These are phyloP conservation scores for Trichechus manatus DNA, from an alignment of 2,113 vertebrate species.

Conservation along the genomic window DNA sequence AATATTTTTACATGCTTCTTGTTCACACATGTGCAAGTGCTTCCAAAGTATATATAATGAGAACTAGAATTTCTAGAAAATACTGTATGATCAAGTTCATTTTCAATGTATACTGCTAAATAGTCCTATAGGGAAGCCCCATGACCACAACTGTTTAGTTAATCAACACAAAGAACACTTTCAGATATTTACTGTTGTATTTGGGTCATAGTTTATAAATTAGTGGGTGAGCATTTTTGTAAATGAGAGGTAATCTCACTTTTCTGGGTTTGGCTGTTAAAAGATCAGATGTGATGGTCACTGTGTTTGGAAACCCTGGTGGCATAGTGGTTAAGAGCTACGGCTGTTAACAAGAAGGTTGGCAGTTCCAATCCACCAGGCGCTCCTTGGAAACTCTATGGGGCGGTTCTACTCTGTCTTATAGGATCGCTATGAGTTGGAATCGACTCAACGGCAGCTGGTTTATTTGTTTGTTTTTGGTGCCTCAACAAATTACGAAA, in stretches of 20 bases:
- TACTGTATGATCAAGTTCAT: background rate
- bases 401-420: no score
- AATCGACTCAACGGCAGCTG: no score
- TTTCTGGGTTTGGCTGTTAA: background rate
- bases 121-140: background rate
- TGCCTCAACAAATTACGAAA: background rate
- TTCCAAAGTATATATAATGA: background rate
- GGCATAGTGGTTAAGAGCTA: no score
- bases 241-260: background rate
- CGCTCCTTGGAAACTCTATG: no score
- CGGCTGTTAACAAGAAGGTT: no score
- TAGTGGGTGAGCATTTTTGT: background rate
- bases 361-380: no score
- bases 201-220: background rate
- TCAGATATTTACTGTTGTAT: background rate
- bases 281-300: background rate
- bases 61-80: background rate
- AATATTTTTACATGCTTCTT: background rate
- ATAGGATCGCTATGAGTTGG: no score
- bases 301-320: no score
- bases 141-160: background rate
- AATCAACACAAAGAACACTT: background rate
- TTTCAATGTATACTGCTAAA: background rate
- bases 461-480: no score
- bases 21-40: background rate